Conservation (phyloP, 2,888 invertebrate genomes). For the Oithona nana region DNA sequence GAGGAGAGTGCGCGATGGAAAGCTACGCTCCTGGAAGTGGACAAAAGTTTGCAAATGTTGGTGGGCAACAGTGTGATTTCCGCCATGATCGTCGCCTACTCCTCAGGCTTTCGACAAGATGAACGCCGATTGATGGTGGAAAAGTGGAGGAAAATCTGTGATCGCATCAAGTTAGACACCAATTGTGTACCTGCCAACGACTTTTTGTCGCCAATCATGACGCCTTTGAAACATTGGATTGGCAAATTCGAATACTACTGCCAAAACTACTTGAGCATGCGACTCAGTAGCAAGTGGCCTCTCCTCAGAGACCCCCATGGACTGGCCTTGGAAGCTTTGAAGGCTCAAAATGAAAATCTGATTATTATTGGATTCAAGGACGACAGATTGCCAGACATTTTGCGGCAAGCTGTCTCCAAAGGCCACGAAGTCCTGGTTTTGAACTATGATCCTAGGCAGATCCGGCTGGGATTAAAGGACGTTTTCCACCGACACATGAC, state of each 20-base stretch:
- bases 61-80: constrained; percentile 19
- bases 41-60: constrained; percentile 18
- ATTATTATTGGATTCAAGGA: not conserved
- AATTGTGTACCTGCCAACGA: not conserved
- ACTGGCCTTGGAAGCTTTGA: not conserved
- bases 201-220: not conserved
- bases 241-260: constrained; percentile 1
- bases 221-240: not conserved
- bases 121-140: not conserved
- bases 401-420: constrained; percentile 8
- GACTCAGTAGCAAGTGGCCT: constrained; percentile 3
- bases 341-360: not conserved
- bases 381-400: not conserved
- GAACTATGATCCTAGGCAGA: not conserved
- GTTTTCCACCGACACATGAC: constrained; percentile 5
- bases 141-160: not conserved
- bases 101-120: constrained; percentile 16
- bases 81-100: constrained; percentile 20
- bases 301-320: constrained; percentile 10
- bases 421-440: not conserved
- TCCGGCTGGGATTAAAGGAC: not conserved
- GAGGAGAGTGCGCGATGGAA: constrained; percentile 10
- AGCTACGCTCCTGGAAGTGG: constrained; percentile 13
- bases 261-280: constrained; percentile 2
- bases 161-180: not conserved